Conservation (phyloP, 2,113 vertebrate genomes). For the Petrocephalus zakoni region DNA sequence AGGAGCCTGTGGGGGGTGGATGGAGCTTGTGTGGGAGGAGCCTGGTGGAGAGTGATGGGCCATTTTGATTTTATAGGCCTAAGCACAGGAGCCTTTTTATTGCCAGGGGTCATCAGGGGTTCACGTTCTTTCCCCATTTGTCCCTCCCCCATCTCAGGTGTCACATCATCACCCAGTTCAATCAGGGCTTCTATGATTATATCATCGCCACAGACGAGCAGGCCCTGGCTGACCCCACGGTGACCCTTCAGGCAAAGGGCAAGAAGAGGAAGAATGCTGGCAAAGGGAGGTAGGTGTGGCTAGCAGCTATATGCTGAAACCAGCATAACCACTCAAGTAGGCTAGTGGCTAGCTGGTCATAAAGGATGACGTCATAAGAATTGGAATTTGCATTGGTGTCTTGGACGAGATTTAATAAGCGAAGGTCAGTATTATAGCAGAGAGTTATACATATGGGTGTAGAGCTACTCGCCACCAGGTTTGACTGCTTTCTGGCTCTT, state of each 20-base stretch:
- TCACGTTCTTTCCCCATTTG: not conserved
- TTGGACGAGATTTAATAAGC: not conserved
- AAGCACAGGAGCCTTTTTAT: not conserved
- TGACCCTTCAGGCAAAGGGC: constrained; percentile 18
- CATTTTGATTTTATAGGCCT: not conserved
- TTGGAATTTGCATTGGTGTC: not conserved
- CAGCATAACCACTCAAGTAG: not conserved
- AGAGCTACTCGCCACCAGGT: not conserved
- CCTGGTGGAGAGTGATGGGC: not conserved
- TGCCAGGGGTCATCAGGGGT: not conserved
- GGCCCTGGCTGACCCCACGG: constrained; percentile 39
- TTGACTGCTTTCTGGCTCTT: not conserved
- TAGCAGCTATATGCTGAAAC: not conserved
- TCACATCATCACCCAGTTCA: constrained; percentile 90
- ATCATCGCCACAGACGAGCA: constrained; percentile 86
- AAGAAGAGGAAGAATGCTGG: constrained; percentile 51
- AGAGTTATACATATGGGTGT: not conserved
- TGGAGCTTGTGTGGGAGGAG: not conserved
- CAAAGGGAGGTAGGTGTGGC: constrained; percentile 42
- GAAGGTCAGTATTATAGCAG: not conserved
- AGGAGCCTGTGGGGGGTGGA: too few relatives aligned
- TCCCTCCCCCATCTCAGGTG: constrained; percentile 55
- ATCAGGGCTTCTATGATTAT: constrained; percentile 81
- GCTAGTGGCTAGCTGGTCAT: not conserved
- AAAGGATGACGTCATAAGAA: not conserved